These are phyloP conservation scores for Enhydra lutris DNA, from an alignment of 2,113 vertebrate species.

Conservation along the genomic window DNA sequence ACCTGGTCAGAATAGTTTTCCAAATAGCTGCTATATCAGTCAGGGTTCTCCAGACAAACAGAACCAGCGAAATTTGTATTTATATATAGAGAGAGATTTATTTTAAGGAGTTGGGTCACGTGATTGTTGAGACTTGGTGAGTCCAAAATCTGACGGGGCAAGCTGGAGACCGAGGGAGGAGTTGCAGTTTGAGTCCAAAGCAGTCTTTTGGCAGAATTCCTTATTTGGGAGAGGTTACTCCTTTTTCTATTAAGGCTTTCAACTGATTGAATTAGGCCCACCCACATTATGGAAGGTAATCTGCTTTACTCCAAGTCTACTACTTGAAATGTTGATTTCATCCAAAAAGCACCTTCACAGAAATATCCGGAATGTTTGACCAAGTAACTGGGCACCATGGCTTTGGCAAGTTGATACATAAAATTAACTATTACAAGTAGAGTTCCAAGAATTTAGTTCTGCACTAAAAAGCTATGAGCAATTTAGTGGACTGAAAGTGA, in stretches of 20 bases:
- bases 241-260: conserved; percentile 1
- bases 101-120: conserved; percentile 11
- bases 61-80: not conserved
- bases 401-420: not conserved
- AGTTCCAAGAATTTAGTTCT: conserved; percentile 27
- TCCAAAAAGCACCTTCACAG: not conserved
- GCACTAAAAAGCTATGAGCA: not conserved
- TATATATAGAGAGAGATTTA: not conserved
- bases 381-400: not conserved
- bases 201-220: not conserved
- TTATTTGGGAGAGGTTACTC: not conserved
- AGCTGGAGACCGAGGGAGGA: not conserved
- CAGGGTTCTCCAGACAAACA: not conserved
- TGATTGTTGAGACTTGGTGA: not conserved
- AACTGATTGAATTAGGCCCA: not conserved
- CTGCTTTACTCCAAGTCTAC: not conserved
- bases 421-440: not conserved
- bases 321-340: conserved; percentile 10
- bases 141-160: not conserved
- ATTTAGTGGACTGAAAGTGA: not conserved
- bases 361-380: not conserved
- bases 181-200: not conserved
- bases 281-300: not conserved
- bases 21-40: not conserved
- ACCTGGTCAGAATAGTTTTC: not conserved